Evolutionary conservation across 2,888 invertebrate species (phyloP).

Genomic region (Onthophagus sagittarius): DNA sequence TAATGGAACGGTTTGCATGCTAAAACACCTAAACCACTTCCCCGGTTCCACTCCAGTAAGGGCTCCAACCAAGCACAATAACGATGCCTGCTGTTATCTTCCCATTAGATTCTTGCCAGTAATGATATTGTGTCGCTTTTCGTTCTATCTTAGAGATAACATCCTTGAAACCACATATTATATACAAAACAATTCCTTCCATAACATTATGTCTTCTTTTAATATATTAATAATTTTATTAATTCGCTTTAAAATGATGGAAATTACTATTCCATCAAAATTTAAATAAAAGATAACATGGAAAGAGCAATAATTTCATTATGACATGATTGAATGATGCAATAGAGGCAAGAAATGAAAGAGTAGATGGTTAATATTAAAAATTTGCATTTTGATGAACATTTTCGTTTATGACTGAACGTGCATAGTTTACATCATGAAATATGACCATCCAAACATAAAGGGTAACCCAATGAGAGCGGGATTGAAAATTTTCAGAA

Average conservation of each 20-base stretch:
- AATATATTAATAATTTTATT: no score
- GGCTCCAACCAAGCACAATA: neutral
- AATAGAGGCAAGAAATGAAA: neutral
- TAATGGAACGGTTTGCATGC: conserved; percentile 30
- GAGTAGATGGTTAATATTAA: neutral
- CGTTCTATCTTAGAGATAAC: conserved; percentile 2
- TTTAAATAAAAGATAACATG: neutral
- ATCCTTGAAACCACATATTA: neutral
- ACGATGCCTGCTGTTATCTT: conserved; percentile 2
- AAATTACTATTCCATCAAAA: no score
- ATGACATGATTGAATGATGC: neutral
- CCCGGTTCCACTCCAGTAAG: neutral
- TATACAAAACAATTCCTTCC: neutral
- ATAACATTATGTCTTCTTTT: no score
- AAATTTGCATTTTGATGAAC: neutral
- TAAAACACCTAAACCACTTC: conserved; percentile 2
- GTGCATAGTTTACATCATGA: neutral
- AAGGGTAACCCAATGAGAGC: neutral
- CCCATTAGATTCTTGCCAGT: conserved; percentile 7
- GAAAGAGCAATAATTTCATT: neutral
- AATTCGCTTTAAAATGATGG: no score
- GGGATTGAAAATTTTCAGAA: neutral
- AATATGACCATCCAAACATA: neutral
- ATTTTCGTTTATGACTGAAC: neutral
- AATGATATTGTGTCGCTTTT: conserved; percentile 1